A percentile compares a stretch with the other conserved stretches of the same genome.
phyloP scores from a whole-genome alignment of 1,140 invertebrate genomes.

The Diachasmimorpha longicaudata region DNA sequence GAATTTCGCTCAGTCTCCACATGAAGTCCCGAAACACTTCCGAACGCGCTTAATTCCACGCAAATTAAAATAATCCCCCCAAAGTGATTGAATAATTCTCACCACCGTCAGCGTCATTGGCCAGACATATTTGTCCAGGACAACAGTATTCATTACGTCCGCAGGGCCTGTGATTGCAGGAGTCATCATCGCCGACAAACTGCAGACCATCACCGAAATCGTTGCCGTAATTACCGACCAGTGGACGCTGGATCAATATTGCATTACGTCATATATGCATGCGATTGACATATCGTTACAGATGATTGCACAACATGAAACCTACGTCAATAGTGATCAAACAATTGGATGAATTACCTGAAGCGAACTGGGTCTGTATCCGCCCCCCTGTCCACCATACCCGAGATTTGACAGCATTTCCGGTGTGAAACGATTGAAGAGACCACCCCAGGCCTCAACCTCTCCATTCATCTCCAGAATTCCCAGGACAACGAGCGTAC shows the following conservation, averaged over 20 bases:
- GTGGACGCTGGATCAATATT: conserved; percentile 41
- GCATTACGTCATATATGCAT: not conserved
- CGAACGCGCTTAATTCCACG: not conserved
- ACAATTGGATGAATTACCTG: conserved; percentile 57
- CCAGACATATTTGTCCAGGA: conserved; percentile 74
- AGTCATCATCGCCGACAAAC: conserved; percentile 63
- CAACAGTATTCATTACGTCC: conserved; percentile 80
- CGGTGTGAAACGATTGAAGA: conserved; percentile 84
- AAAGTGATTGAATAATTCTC: conserved; percentile 38
- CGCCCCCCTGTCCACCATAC: conserved; percentile 72
- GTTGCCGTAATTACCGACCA: conserved; percentile 46
- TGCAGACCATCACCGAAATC: conserved; percentile 53
- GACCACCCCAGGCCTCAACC: conserved; percentile 75
- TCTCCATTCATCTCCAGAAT: conserved; percentile 45
- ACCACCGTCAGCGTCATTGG: conserved; percentile 70
- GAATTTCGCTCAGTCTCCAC: too few relatives aligned
- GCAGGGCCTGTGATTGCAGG: conserved; percentile 72
- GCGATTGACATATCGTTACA: too few relatives aligned
- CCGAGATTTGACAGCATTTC: conserved; percentile 83
- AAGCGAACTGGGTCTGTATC: conserved; percentile 61
- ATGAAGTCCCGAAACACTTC: too few relatives aligned
- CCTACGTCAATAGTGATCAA: too few relatives aligned
- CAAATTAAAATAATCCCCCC: too few relatives aligned
- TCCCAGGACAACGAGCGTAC: conserved; percentile 43
- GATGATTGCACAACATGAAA: too few relatives aligned